Evolutionary conservation across 2,888 invertebrate species (phyloP), one percentile per base, ranked within the genome.

Genomic region (Drosophila sordidula): DNA sequence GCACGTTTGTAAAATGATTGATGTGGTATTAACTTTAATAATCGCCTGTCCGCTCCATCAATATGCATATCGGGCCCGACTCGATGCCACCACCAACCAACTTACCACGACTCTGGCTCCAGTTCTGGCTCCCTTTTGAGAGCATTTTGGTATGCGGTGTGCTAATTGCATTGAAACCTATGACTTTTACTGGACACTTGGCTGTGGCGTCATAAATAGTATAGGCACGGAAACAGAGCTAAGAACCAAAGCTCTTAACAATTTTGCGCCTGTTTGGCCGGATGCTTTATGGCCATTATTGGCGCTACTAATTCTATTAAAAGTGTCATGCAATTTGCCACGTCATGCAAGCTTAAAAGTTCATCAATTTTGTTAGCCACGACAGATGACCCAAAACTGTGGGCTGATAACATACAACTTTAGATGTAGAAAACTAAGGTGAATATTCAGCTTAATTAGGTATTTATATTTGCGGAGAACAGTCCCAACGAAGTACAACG

Each of bases 21-120:
- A 91, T 91, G 90, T 90, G 84, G 90, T 90, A 91, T 91, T 90
- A 90, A 90, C 90, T 90, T 90, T 90, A 85, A 87, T 87, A 87
- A 86, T 82, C 79, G 79, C 79, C 47, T 56, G 61, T 54, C 50
- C 51, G 61, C 80, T 59, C 66, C 76, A 76, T 80, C 75, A 70
- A 63, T 72, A 80, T 81, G 64, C 70, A 70, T 72, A 77, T 59
- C 46, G 50, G 49, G 2, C 25, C 29, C 56, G 25, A 38, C 52
- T 41, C 42, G 8, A 54, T 32, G n/a, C 36, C 50, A 42, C 29
- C 44, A 41, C 22, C 34, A 12, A 14, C 49, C 8, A 29, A 32
- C 55, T 51, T 8, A 29, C 29, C 0, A 29, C 16, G 29, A 32
- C 16, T 46, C 45, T 34, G 32, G 14, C 36, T 16, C 29, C 47